These are phyloP conservation scores for Colinus virginianus DNA, from an alignment of 2,113 vertebrate genomes.

Conservation along the genomic window DNA sequence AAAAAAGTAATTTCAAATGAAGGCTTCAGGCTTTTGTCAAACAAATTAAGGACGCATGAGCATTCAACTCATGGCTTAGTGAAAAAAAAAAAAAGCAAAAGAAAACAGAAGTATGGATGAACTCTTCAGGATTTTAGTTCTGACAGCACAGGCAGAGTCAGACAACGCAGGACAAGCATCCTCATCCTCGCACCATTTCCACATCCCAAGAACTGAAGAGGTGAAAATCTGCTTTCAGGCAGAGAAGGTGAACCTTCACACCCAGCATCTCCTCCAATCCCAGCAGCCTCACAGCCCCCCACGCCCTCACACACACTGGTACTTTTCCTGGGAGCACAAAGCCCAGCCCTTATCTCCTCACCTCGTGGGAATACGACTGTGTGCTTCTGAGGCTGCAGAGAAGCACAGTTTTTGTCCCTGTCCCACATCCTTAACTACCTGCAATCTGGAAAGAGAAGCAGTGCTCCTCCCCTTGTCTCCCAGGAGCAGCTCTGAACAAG, in stretches of 20 bases:
- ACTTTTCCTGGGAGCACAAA: not conserved
- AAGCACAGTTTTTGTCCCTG: not conserved
- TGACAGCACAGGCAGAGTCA: not conserved
- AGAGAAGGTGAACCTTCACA: not conserved
- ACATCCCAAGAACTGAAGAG: not conserved
- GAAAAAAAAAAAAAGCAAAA: not conserved
- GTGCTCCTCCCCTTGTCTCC: not conserved
- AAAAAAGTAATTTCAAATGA: not conserved
- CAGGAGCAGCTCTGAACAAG: not conserved
- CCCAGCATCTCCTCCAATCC: not conserved
- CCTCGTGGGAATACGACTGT: not conserved
- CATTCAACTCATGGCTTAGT: not conserved
- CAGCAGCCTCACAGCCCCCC: not conserved
- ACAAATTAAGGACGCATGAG: not conserved
- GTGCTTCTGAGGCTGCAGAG: not conserved
- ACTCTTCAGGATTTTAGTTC: not conserved
- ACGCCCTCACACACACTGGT: not conserved
- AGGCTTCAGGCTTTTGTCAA: not conserved
- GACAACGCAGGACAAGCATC: accelerated
- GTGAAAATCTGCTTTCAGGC: not conserved
- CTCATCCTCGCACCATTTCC: not conserved
- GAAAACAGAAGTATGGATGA: not conserved
- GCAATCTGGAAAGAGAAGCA: not conserved
- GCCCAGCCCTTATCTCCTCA: not conserved
- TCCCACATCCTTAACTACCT: not conserved